Evolutionary conservation across 2,888 invertebrate genomes (phyloP).

Genomic region (Diaprepes abbreviatus): DNA sequence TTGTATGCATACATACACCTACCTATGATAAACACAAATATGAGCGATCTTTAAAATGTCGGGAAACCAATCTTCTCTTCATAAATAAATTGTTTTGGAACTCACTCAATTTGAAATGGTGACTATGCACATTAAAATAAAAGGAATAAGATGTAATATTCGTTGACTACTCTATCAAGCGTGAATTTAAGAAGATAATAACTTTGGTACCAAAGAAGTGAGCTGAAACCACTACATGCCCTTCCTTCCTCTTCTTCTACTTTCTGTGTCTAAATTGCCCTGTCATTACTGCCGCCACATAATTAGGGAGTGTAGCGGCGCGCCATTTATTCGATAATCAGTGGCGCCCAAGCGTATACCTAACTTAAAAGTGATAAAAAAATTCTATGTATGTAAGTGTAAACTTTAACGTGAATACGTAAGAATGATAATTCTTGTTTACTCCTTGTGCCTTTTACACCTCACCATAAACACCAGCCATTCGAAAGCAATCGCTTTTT

Average conservation of each 20-base stretch:
- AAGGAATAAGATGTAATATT: slow-evolving; percentile 22
- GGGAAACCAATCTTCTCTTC: neutral
- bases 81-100: neutral
- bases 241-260: neutral
- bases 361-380: too few species aligned
- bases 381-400: too few species aligned
- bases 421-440: too few species aligned
- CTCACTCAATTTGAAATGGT: slow-evolving; percentile 21
- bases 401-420: too few species aligned
- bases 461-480: too few species aligned
- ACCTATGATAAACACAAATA: too few species aligned
- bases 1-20: too few species aligned
- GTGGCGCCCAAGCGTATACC: too few species aligned
- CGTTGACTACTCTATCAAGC: slow-evolving; percentile 28
- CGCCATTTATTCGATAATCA: neutral
- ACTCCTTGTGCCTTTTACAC: too few species aligned
- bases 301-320: slow-evolving; percentile 28
- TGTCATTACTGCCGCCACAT: slow-evolving; percentile 35
- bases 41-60: too few species aligned
- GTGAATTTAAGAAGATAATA: slow-evolving; percentile 23
- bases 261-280: slow-evolving; percentile 22
- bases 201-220: slow-evolving; percentile 11
- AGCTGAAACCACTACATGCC: neutral
- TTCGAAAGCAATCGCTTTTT: too few species aligned
- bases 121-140: slow-evolving; percentile 29